These are phyloP conservation scores for Coreoperca whiteheadi DNA, from an alignment of 2,113 vertebrate species.

Conservation along the genomic window DNA sequence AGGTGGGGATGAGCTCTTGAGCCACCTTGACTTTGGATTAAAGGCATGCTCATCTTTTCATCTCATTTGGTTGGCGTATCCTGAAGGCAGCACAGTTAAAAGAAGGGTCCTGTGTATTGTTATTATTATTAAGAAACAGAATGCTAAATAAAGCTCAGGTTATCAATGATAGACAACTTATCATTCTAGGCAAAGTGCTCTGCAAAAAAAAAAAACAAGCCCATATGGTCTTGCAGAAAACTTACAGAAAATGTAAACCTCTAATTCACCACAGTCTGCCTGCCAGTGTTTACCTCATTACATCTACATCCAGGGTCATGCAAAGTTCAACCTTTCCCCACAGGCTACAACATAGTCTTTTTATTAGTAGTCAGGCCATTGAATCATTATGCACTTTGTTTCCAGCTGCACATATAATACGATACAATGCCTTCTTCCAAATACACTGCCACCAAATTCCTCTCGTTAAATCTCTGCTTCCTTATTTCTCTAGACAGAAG, in stretches of 20 bases:
- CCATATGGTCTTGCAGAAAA: not conserved
- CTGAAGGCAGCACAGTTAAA: not conserved
- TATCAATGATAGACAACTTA: not conserved
- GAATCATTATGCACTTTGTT: slow-evolving; percentile 11
- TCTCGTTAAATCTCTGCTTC: slow-evolving; percentile 14
- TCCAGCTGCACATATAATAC: slow-evolving; percentile 13
- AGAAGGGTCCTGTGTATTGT: not conserved
- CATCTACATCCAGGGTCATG: slow-evolving; percentile 15
- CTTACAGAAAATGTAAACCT: slow-evolving; percentile 1
- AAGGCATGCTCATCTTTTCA: slow-evolving; percentile 12
- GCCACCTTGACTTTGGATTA: not conserved
- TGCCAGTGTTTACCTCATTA: slow-evolving; percentile 18
- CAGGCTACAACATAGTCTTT: slow-evolving; percentile 10
- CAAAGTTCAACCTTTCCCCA: slow-evolving; percentile 34
- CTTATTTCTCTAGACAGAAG: not conserved
- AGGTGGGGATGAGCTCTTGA: slow-evolving; percentile 21
- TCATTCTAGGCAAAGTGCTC: not conserved
- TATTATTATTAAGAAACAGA: not conserved
- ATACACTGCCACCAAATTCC: slow-evolving; percentile 5
- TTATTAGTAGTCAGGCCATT: slow-evolving; percentile 22
- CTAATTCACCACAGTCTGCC: slow-evolving; percentile 4
- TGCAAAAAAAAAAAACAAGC: not conserved
- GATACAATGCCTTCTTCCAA: slow-evolving; percentile 14
- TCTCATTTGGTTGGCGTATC: slow-evolving; percentile 39
- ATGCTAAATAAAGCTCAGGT: not conserved